Conservation (phyloP, 2,113 vertebrate species). For the Semicossyphus pulcher region DNA sequence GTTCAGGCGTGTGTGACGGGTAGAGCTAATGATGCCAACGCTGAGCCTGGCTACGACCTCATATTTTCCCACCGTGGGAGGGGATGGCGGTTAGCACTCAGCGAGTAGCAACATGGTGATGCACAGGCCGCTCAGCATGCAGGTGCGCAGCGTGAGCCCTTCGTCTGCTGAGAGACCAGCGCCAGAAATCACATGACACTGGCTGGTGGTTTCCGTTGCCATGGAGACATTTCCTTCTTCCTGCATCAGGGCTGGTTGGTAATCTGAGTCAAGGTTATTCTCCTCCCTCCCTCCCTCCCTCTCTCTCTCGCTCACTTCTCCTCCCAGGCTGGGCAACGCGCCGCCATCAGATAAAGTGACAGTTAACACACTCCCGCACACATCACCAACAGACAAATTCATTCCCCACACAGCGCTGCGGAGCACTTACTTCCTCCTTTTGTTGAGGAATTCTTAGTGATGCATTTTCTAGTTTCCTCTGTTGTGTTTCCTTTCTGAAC, state of each 20-base stretch:
- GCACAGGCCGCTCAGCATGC: constrained; percentile 64
- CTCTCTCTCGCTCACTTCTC: constrained; percentile 32
- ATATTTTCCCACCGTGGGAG: constrained; percentile 57
- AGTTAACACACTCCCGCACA: constrained; percentile 64
- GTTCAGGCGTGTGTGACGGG: constrained; percentile 50
- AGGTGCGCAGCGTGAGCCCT: constrained; percentile 73
- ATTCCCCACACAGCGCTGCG: constrained; percentile 28
- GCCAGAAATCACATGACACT: constrained; percentile 86
- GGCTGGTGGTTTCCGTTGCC: constrained; percentile 89
- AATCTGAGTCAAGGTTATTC: constrained; percentile 88
- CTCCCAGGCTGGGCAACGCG: constrained; percentile 72
- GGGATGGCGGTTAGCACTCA: constrained; percentile 47
- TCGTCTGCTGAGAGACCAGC: constrained; percentile 75
- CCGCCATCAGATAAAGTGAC: constrained; percentile 78
- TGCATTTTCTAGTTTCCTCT: not conserved
- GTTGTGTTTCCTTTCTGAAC: not conserved
- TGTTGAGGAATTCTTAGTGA: constrained; percentile 30
- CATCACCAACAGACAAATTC: constrained; percentile 50
- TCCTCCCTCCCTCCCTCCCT: constrained; percentile 56
- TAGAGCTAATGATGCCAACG: constrained; percentile 20
- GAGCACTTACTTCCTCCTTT: constrained; percentile 37
- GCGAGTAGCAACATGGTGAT: constrained; percentile 48
- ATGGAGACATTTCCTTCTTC: constrained; percentile 90
- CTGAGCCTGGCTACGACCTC: constrained; percentile 41
- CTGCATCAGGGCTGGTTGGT: constrained; percentile 85